A percentile compares a stretch with the other conserved stretches of the same genome.
Evolutionary conservation across 2,888 invertebrate species (phyloP).

Genomic region (Trilocha varians): DNA sequence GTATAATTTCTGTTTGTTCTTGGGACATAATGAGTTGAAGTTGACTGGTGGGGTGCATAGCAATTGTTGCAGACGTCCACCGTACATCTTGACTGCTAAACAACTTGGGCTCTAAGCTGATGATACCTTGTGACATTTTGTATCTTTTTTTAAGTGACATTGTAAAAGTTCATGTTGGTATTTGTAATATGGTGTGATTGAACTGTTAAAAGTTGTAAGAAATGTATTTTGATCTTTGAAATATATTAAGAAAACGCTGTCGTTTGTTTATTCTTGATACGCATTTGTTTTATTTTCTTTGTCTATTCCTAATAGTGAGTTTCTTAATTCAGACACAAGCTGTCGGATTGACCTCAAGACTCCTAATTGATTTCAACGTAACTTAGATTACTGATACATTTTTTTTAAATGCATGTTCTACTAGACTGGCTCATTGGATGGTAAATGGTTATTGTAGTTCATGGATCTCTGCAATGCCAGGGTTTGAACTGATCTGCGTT

Average conservation of each 20-base stretch:
- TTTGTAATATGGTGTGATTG: constrained; percentile 65
- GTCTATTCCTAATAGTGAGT: background rate
- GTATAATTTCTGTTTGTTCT: constrained; percentile 53
- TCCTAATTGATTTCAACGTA: too few relatives aligned
- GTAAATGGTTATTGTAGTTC: too few relatives aligned
- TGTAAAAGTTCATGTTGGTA: constrained; percentile 43
- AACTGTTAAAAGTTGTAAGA: constrained; percentile 66
- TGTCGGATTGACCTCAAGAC: too few relatives aligned
- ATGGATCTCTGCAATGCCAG: too few relatives aligned
- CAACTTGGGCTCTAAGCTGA: constrained; percentile 44
- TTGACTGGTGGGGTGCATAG: background rate
- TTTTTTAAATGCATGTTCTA: too few relatives aligned
- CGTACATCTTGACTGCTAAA: constrained; percentile 2
- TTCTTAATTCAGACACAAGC: too few relatives aligned
- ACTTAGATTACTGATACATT: too few relatives aligned
- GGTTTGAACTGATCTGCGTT: too few relatives aligned
- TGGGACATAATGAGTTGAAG: constrained; percentile 33
- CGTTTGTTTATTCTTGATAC: constrained; percentile 23
- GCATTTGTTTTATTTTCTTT: background rate
- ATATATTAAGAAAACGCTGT: constrained; percentile 57
- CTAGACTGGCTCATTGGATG: too few relatives aligned
- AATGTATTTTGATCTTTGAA: constrained; percentile 71
- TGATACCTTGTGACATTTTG: constrained; percentile 51
- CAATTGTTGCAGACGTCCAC: background rate
- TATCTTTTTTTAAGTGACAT: constrained; percentile 51